Percentiles rank a stretch among this genome's conserved stretches.
Evolutionary conservation across 2,113 vertebrate species (phyloP).

Genomic region (Cryptomyrus ogoouensis): DNA sequence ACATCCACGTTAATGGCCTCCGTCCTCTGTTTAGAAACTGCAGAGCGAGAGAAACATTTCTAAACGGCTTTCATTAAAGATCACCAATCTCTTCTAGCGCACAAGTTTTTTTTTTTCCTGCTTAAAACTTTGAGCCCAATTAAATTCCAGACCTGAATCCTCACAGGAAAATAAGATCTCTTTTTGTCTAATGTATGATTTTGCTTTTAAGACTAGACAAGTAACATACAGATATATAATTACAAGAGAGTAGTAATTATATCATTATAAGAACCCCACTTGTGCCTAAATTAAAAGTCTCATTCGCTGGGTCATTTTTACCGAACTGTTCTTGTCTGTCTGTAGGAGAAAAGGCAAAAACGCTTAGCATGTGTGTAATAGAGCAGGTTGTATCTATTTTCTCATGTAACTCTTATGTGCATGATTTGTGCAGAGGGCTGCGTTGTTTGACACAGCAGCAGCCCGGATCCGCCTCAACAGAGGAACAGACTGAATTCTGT

Average conservation of each 20-base stretch:
- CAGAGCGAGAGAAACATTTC: too few relatives aligned
- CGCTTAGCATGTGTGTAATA: not conserved
- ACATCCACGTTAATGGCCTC: not conserved
- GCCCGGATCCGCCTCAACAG: not conserved
- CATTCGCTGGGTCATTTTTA: not conserved
- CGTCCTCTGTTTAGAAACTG: not conserved
- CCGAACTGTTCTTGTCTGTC: not conserved
- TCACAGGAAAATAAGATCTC: not conserved
- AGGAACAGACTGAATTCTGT: not conserved
- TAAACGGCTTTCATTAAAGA: not conserved
- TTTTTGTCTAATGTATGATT: not conserved
- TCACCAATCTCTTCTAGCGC: not conserved
- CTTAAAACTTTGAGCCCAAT: not conserved
- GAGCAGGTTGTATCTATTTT: not conserved
- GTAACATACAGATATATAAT: conserved; percentile 7
- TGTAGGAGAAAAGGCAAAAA: not conserved
- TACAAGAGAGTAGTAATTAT: conserved; percentile 9
- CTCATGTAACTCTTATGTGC: not conserved
- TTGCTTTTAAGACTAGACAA: not conserved
- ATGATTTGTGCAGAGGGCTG: not conserved
- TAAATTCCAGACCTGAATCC: not conserved
- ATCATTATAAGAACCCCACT: not conserved
- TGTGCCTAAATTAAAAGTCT: conserved; percentile 20
- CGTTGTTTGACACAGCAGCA: not conserved
- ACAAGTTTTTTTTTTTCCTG: not conserved